Conservation (phyloP, 2,888 invertebrate genomes). For the Yponomeuta evonymella region DNA sequence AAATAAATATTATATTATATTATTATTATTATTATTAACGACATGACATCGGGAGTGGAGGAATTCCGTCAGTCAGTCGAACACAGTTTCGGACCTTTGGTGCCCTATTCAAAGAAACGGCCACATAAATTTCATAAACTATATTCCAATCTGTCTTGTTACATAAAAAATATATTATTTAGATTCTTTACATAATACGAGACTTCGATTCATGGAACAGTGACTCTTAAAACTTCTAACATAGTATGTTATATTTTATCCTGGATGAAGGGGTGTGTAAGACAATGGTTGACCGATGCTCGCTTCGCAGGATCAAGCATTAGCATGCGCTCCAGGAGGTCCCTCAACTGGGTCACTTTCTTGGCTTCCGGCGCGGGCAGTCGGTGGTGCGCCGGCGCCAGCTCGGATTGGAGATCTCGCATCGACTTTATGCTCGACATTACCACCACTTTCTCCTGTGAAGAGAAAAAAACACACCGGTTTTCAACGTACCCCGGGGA, state of each 20-base stretch:
- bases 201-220: neutral
- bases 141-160: neutral
- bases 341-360: slow-evolving; percentile 94
- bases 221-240: neutral
- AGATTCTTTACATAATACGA: neutral
- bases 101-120: neutral
- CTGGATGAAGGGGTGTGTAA: slow-evolving; percentile 96
- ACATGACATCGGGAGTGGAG: no score
- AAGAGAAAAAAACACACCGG: slow-evolving; percentile 26
- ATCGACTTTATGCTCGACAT: slow-evolving; percentile 92
- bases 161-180: neutral
- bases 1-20: no score
- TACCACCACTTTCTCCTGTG: slow-evolving; percentile 97
- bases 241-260: slow-evolving; percentile 83
- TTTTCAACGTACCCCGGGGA: neutral
- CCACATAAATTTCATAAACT: neutral
- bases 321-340: slow-evolving; percentile 93
- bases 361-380: slow-evolving; percentile 91
- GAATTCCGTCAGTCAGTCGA: no score
- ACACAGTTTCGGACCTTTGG: no score
- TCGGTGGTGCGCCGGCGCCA: slow-evolving; percentile 89
- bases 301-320: slow-evolving; percentile 95
- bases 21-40: no score
- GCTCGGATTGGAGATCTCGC: slow-evolving; percentile 90
- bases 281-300: slow-evolving; percentile 94